phyloP scores from a whole-genome alignment of 2,888 invertebrate genomes.

The Torymus texanus region DNA sequence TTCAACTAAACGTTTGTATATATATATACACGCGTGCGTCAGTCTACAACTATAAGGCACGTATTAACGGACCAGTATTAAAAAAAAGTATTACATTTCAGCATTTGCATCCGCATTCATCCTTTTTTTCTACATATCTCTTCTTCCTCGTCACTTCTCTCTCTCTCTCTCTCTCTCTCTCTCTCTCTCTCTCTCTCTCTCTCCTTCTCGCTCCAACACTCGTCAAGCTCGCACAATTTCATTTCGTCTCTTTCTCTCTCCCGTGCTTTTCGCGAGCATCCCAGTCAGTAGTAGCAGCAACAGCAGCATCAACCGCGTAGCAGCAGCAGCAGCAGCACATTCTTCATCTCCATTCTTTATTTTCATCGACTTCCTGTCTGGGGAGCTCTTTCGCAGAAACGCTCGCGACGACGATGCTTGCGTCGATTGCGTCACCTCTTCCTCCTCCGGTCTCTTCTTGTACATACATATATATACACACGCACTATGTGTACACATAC shows the following conservation, averaged over 20 bases:
- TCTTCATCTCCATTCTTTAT: constrained; percentile 28
- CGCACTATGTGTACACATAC: no score
- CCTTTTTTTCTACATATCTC: constrained; percentile 15
- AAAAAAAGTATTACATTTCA: constrained; percentile 15
- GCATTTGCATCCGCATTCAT: constrained; percentile 37
- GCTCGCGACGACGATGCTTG: constrained; percentile 13
- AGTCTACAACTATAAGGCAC: no score
- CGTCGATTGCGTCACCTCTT: constrained; percentile 38
- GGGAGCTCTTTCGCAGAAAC: constrained; percentile 24
- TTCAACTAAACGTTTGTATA: constrained; percentile 7
- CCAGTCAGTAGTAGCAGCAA: no score
- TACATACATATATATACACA: no score
- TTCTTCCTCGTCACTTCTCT: constrained; percentile 1
- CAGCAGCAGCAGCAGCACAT: not conserved
- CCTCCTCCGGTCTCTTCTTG: no score
- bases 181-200: not conserved
- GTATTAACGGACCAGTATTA: not conserved
- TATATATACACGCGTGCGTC: no score
- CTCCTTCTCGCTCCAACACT: not conserved
- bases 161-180: not conserved
- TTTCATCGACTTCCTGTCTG: constrained; percentile 42
- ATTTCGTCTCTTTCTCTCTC: no score
- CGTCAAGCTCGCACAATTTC: not conserved
- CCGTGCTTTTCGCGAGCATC: no score
- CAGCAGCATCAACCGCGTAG: not conserved